Percentiles rank a stretch among this genome's conserved stretches.
phyloP scores from a whole-genome alignment of 1,140 invertebrate genomes.

The Drosophila orena region DNA sequence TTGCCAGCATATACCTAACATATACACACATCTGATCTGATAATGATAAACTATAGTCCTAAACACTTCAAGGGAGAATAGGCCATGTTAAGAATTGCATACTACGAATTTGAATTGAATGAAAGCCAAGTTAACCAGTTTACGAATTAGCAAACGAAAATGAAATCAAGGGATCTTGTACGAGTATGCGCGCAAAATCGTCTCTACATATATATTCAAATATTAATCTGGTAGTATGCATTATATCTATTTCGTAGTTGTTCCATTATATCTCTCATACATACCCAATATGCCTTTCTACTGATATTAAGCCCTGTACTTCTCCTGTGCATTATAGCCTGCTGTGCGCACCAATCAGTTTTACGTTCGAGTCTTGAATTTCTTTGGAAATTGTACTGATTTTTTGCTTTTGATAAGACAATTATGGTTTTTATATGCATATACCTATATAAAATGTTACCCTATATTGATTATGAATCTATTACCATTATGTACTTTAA shows the following conservation, averaged over 20 bases:
- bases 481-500: constrained; percentile 63
- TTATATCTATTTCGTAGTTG: constrained; percentile 29
- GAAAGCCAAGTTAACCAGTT: constrained; percentile 69
- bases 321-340: constrained; percentile 32
- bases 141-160: constrained; percentile 21
- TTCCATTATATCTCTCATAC: constrained; percentile 37
- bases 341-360: constrained; percentile 54
- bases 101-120: constrained; percentile 54
- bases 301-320: constrained; percentile 36
- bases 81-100: constrained; percentile 52
- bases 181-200: constrained; percentile 30
- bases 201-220: constrained; percentile 34
- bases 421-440: constrained; percentile 36
- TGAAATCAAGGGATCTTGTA: constrained; percentile 15
- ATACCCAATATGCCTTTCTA: constrained; percentile 38
- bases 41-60: constrained; percentile 31
- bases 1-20: constrained; percentile 67
- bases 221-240: constrained; percentile 35
- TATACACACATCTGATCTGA: constrained; percentile 47
- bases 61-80: constrained; percentile 40
- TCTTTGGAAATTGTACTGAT: constrained; percentile 68
- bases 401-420: constrained; percentile 50
- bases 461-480: constrained; percentile 63
- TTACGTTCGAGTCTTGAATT: constrained; percentile 43
- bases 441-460: constrained; percentile 50